Evolutionary conservation across 1,140 invertebrate species (phyloP).

Genomic region (Hestina assimilis): DNA sequence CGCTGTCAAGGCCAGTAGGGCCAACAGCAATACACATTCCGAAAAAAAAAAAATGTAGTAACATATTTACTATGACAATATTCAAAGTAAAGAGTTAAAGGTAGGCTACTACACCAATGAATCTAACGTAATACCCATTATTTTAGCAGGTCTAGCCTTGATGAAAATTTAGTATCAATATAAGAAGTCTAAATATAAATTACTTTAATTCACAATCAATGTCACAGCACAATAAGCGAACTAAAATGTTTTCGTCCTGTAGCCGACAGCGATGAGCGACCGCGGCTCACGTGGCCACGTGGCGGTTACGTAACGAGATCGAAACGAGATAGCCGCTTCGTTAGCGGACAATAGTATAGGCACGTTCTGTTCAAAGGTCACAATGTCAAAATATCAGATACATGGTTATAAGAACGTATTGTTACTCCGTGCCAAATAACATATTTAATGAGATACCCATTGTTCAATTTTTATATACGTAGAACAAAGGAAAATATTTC

Average conservation of each 20-base stretch:
- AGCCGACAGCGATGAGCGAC: not conserved
- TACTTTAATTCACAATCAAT: not conserved
- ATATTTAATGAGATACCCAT: not conserved
- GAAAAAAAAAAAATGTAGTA: too few species aligned
- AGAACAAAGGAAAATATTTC: not conserved
- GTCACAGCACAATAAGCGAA: not conserved
- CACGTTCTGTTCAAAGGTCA: constrained; percentile 1
- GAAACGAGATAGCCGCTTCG: not conserved
- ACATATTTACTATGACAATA: too few species aligned
- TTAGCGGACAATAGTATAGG: constrained; percentile 4
- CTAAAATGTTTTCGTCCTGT: not conserved
- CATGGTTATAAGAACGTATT: not conserved
- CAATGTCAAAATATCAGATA: not conserved
- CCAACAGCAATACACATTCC: too few species aligned
- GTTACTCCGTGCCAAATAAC: not conserved
- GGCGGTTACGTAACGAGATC: constrained; percentile 1
- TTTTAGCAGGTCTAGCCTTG: too few species aligned
- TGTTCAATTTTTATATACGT: not conserved
- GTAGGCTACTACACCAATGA: too few species aligned
- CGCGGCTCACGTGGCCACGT: not conserved
- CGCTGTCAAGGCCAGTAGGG: too few species aligned
- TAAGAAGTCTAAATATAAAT: not conserved
- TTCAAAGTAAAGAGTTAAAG: too few species aligned
- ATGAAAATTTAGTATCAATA: too few species aligned
- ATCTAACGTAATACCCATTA: too few species aligned